Conservation (phyloP, 2,113 vertebrate genomes). For the Marcusenius ussheri region DNA sequence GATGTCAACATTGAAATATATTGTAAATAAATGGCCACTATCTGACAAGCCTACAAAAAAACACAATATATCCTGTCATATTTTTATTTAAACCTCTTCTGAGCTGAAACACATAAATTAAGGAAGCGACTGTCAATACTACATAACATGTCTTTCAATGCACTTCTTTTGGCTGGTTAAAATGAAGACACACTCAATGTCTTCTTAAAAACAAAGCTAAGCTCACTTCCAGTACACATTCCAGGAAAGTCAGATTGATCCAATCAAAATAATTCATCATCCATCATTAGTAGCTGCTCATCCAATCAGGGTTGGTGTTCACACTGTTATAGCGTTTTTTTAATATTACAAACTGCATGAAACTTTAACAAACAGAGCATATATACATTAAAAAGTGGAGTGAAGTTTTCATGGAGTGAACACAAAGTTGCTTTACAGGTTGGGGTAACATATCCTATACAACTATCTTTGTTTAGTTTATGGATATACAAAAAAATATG, state of each 20-base stretch:
- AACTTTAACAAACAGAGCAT: neutral
- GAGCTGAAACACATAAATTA: neutral
- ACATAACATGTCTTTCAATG: neutral
- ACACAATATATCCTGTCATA: neutral
- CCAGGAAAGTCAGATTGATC: neutral
- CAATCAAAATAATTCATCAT: neutral
- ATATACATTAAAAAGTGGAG: neutral
- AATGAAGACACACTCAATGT: neutral
- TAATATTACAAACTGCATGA: neutral
- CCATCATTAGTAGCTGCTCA: neutral
- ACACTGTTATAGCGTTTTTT: neutral
- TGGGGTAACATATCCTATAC: neutral
- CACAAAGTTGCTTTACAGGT: neutral
- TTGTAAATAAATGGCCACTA: conserved; percentile 50
- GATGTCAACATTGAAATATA: conserved; percentile 32
- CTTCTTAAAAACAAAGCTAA: neutral
- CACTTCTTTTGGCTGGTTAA: neutral
- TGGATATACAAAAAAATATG: neutral
- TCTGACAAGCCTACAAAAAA: conserved; percentile 41
- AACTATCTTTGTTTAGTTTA: neutral
- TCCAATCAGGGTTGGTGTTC: neutral
- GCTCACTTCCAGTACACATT: neutral
- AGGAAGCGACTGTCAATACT: neutral
- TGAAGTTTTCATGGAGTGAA: neutral
- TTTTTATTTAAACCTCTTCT: conserved; percentile 4